These are phyloP conservation scores for Actinia equina DNA, from an alignment of 64 coral and sea anemone genomes.

Conservation along the genomic window DNA sequence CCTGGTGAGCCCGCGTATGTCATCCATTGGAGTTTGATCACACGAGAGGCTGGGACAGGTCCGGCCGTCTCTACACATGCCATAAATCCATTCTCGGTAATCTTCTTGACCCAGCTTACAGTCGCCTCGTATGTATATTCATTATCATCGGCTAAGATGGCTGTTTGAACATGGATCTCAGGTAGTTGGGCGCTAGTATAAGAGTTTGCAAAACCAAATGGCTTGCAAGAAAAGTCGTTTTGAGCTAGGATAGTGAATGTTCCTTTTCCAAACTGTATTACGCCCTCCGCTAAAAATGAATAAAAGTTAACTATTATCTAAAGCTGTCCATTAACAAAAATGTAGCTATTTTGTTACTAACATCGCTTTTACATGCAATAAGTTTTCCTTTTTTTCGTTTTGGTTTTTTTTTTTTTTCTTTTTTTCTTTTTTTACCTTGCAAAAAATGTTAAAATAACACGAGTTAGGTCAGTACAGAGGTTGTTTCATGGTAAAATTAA, in stretches of 20 bases:
- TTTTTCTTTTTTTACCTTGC: too few species aligned
- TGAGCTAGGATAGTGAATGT: not conserved
- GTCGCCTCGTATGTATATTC: slow-evolving; percentile 41
- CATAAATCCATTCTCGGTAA: slow-evolving; percentile 28
- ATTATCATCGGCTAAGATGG: not conserved
- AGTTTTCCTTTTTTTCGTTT: too few species aligned
- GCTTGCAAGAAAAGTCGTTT: not conserved
- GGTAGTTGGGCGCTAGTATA: not conserved
- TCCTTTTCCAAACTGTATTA: not conserved
- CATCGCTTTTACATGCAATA: too few species aligned
- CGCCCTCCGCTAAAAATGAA: not conserved
- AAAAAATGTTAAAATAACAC: too few species aligned
- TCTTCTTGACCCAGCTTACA: slow-evolving; percentile 42
- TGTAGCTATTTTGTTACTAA: too few species aligned
- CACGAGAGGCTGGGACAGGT: not conserved
- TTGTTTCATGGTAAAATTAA: too few species aligned
- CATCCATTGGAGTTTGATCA: slow-evolving; percentile 40
- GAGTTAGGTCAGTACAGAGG: too few species aligned
- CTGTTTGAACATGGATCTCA: not conserved
- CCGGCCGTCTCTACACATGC: slow-evolving; percentile 47
- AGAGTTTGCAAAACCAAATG: not conserved
- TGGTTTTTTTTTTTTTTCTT: too few species aligned
- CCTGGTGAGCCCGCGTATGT: slow-evolving; percentile 23
- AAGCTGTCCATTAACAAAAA: too few species aligned
- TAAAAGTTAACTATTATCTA: not conserved